Evolutionary conservation across 2,113 vertebrate species (phyloP).

Genomic region (Perca fluviatilis): DNA sequence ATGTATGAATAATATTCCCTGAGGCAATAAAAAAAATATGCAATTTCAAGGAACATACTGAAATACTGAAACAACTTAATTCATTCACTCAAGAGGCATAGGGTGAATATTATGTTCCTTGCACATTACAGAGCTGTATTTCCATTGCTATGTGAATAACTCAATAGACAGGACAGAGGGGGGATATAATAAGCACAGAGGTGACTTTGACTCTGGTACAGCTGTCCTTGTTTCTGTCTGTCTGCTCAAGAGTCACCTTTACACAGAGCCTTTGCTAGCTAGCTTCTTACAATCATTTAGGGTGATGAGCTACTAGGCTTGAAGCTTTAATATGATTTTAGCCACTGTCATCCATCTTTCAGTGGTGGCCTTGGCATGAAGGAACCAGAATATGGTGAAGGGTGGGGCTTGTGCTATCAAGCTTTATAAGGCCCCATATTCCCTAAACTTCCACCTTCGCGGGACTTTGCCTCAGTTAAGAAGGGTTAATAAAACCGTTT

Average conservation of each 20-base stretch:
- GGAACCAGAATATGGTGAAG: constrained; percentile 24
- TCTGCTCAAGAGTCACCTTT: constrained; percentile 50
- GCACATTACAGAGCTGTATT: constrained; percentile 26
- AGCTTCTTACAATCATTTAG: constrained; percentile 44
- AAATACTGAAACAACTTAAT: constrained; percentile 17
- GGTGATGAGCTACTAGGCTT: constrained; percentile 33
- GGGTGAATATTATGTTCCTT: constrained; percentile 31
- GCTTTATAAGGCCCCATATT: constrained; percentile 32
- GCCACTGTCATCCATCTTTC: constrained; percentile 47
- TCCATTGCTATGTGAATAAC: constrained; percentile 51
- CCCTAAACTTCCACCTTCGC: constrained; percentile 57
- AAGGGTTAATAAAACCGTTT: constrained; percentile 65
- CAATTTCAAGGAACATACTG: neutral
- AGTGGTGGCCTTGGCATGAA: constrained; percentile 37
- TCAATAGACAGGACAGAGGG: constrained; percentile 29
- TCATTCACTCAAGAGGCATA: constrained; percentile 18
- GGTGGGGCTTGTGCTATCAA: constrained; percentile 22
- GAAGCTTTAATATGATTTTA: constrained; percentile 57
- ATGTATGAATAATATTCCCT: constrained; percentile 13
- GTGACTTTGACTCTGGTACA: constrained; percentile 65
- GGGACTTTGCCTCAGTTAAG: constrained; percentile 47
- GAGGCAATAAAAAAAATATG: constrained; percentile 10
- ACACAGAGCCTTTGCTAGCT: constrained; percentile 14
- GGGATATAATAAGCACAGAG: constrained; percentile 47
- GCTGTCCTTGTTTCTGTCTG: constrained; percentile 52